Evolutionary conservation across 2,797 vertebrate genomes (phyloP).

Genomic region (Sardinella longiceps): DNA sequence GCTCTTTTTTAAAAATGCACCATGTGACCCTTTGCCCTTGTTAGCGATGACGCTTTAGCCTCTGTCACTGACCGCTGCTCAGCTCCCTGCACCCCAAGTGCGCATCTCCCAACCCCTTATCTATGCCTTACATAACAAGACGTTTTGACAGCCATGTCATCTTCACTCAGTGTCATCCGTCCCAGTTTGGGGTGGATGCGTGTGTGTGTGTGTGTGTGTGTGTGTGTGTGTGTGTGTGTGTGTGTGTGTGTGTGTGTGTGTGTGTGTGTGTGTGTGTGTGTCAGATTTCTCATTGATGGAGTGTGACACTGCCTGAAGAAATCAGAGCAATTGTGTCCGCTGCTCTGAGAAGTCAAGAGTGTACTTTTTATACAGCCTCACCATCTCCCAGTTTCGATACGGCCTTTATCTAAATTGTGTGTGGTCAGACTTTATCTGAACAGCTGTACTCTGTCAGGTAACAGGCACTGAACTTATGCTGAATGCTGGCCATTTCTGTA

Average conservation of each 20-base stretch:
- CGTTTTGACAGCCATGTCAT: background rate
- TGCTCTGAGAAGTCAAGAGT: background rate
- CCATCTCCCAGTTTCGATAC: background rate
- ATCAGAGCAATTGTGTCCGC: slow-evolving; percentile 25
- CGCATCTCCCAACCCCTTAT: background rate
- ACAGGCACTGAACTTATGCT: background rate
- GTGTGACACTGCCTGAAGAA: background rate
- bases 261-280: background rate
- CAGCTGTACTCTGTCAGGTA: background rate
- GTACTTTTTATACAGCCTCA: background rate
- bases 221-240: background rate
- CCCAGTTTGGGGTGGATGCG: background rate
- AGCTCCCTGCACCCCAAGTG: background rate
- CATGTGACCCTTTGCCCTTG: background rate
- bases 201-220: background rate
- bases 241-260: background rate
- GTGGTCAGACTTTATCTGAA: background rate
- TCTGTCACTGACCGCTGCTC: background rate
- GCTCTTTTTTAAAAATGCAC: background rate
- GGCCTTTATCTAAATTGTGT: background rate
- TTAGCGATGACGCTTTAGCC: background rate
- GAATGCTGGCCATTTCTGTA: background rate
- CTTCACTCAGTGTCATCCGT: background rate
- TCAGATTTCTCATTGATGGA: background rate
- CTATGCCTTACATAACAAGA: slow-evolving; percentile 12